phyloP scores from a whole-genome alignment of 1,140 invertebrate species.

The Lepidurus apus region DNA sequence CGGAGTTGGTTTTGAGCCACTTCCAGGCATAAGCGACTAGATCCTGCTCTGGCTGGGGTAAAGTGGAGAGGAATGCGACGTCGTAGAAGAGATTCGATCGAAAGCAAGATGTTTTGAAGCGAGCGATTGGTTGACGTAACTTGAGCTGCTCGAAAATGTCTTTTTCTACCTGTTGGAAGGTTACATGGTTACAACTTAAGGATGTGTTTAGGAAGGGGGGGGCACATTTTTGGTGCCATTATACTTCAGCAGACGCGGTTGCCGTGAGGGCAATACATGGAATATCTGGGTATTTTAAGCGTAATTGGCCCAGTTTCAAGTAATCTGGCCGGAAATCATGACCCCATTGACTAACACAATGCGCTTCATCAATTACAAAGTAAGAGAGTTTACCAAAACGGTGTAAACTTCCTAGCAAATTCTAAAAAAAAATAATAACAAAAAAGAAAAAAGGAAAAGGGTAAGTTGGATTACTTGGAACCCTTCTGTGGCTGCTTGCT shows the following conservation, averaged over 20 bases:
- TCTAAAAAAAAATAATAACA: slow-evolving; percentile 38
- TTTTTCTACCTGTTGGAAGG: slow-evolving; percentile 48
- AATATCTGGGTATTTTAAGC: slow-evolving; percentile 61
- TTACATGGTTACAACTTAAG: slow-evolving; percentile 1
- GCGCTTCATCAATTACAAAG: slow-evolving; percentile 87
- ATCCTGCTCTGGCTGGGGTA: slow-evolving; percentile 70
- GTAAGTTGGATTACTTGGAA: slow-evolving; percentile 53
- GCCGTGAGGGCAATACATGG: slow-evolving; percentile 91
- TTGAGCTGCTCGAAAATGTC: slow-evolving; percentile 55
- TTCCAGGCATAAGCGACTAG: slow-evolving; percentile 60
- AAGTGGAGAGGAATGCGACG: slow-evolving; percentile 68
- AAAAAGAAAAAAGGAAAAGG: slow-evolving; percentile 20
- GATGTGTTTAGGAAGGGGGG: slow-evolving; percentile 24
- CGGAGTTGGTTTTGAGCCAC: slow-evolving; percentile 43
- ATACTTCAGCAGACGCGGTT: slow-evolving; percentile 61
- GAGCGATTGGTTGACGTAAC: slow-evolving; percentile 50
- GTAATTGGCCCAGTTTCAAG: slow-evolving; percentile 71
- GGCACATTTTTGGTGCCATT: not conserved
- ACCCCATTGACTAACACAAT: slow-evolving; percentile 97
- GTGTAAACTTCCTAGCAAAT: slow-evolving; percentile 46
- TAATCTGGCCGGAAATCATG: slow-evolving; percentile 96
- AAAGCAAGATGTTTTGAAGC: slow-evolving; percentile 59
- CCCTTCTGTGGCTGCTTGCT: slow-evolving; percentile 71
- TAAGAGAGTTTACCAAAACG: slow-evolving; percentile 53
- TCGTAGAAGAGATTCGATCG: slow-evolving; percentile 65